Conservation (phyloP, 2,888 invertebrate genomes). For the Hydrotaea diabolus region DNA sequence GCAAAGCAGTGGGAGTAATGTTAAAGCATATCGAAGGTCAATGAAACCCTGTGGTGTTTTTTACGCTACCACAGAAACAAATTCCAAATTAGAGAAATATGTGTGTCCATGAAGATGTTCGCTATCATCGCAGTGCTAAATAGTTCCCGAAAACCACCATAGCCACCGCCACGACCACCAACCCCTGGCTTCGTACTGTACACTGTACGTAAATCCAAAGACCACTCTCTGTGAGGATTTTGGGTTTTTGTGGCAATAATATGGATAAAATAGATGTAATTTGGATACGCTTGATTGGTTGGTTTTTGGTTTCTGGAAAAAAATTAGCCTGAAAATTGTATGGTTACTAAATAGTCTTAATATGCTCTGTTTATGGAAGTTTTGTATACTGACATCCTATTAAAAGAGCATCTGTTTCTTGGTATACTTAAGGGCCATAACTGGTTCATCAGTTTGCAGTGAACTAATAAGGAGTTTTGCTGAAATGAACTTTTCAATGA, state of each 20-base stretch:
- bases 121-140: slow-evolving; percentile 7
- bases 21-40: slow-evolving; percentile 61
- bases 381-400: background rate
- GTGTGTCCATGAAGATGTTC: background rate
- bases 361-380: background rate
- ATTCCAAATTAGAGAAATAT: background rate
- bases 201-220: background rate
- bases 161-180: slow-evolving; percentile 44
- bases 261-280: slow-evolving; percentile 50
- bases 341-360: slow-evolving; percentile 36
- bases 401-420: background rate
- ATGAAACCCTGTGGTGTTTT: slow-evolving; percentile 59
- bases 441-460: background rate
- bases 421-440: background rate
- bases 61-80: slow-evolving; percentile 38
- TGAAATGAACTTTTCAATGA: no score
- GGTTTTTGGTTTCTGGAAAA: background rate
- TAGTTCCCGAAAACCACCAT: slow-evolving; percentile 47
- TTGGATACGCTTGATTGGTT: slow-evolving; percentile 31
- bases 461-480: no score
- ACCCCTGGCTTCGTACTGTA: slow-evolving; percentile 8
- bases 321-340: slow-evolving; percentile 2
- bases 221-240: slow-evolving; percentile 48
- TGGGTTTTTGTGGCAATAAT: slow-evolving; percentile 56
- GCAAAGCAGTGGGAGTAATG: slow-evolving; percentile 20